These are phyloP conservation scores for Pristionchus fissidentatus DNA, from an alignment of 2,888 invertebrate genomes.

Conservation along the genomic window DNA sequence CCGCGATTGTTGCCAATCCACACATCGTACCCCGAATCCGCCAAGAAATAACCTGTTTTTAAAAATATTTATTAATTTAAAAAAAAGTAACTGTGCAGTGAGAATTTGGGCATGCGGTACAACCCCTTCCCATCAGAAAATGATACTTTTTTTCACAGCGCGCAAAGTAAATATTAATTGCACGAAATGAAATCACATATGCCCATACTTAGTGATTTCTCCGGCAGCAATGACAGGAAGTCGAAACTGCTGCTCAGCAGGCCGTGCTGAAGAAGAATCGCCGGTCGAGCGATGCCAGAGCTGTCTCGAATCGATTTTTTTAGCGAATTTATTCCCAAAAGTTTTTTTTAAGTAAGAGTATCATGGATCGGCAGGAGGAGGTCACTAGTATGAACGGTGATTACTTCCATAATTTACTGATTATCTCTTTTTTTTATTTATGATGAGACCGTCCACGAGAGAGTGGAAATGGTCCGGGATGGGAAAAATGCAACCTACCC, in stretches of 20 bases:
- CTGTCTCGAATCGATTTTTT: not conserved
- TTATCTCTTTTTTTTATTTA: too few relatives aligned
- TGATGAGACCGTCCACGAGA: too few relatives aligned
- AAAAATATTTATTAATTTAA: not conserved
- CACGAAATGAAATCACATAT: too few relatives aligned
- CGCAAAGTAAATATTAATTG: not conserved
- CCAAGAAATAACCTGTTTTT: not conserved
- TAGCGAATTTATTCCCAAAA: not conserved
- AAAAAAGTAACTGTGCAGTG: too few relatives aligned
- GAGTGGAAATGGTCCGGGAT: too few relatives aligned
- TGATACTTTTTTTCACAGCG: too few relatives aligned
- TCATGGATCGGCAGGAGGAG: too few relatives aligned
- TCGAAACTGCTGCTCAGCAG: constrained; percentile 9
- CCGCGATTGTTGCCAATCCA: constrained; percentile 15
- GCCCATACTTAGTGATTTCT: not conserved
- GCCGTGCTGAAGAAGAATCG: not conserved
- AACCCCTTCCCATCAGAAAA: too few relatives aligned
- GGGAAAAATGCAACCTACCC: too few relatives aligned
- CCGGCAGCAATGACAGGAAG: not conserved
- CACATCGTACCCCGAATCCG: constrained; percentile 20
- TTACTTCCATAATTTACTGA: too few relatives aligned
- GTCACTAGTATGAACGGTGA: too few relatives aligned
- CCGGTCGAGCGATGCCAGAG: not conserved
- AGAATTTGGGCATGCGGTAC: too few relatives aligned
- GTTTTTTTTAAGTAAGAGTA: not conserved